phyloP scores from a whole-genome alignment of 2,888 invertebrate genomes.

The Eristalis intricaria region DNA sequence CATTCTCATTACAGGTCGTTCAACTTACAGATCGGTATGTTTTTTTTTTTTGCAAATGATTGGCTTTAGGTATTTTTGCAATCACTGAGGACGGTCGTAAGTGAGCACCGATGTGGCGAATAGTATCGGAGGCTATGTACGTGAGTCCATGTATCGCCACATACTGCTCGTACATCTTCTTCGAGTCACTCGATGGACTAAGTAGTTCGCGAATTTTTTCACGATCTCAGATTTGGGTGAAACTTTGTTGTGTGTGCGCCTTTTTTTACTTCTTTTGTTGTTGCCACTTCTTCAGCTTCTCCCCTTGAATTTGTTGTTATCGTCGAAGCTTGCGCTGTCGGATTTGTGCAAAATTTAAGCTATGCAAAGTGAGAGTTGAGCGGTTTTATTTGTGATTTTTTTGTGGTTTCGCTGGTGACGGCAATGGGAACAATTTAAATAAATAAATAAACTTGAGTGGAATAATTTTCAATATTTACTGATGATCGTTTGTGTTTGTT shows the following conservation, averaged over 20 bases:
- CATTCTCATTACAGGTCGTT: conserved; percentile 72
- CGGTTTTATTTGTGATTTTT: conserved; percentile 5
- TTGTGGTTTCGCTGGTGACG: conserved; percentile 9
- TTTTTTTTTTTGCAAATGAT: conserved; percentile 53
- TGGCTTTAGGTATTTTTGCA: conserved; percentile 65
- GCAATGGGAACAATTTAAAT: background rate
- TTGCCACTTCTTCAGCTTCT: background rate
- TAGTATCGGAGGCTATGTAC: conserved; percentile 25
- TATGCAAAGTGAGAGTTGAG: conserved; percentile 40
- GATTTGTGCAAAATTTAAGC: background rate
- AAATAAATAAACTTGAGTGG: conserved; percentile 2
- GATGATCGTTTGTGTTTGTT: conserved; percentile 12
- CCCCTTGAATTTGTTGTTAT: conserved; percentile 15
- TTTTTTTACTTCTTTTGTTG: background rate
- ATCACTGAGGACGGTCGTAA: conserved; percentile 43
- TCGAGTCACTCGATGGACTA: conserved; percentile 6
- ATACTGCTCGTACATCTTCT: conserved; percentile 10
- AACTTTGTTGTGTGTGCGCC: conserved; percentile 18
- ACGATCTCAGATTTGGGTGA: conserved; percentile 49
- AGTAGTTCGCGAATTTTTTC: conserved; percentile 39
- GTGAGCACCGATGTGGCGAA: conserved; percentile 37
- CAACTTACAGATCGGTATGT: conserved; percentile 56
- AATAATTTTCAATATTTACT: conserved; percentile 20
- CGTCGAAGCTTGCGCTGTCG: background rate
- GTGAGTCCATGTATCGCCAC: conserved; percentile 6